Percentiles rank a stretch among this genome's conserved stretches.
Evolutionary conservation across 2,888 invertebrate species (phyloP).

Genomic region (Nasonovia ribisnigri): DNA sequence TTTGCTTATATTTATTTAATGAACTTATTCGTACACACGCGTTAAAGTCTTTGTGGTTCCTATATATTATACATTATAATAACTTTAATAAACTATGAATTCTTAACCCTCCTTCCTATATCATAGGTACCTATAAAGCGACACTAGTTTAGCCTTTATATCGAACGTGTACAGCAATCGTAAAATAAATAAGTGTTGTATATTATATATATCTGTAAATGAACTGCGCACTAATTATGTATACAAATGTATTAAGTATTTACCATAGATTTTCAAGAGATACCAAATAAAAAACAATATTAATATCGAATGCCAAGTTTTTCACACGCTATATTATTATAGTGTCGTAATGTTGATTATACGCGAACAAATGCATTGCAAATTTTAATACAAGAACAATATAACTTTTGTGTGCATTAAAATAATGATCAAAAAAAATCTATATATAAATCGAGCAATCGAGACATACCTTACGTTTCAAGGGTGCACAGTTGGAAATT

Average conservation of each 20-base stretch:
- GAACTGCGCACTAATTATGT: neutral
- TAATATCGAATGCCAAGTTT: neutral
- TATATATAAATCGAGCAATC: constrained; percentile 9
- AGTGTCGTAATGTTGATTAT: neutral
- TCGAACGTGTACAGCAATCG: neutral
- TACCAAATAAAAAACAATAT: neutral
- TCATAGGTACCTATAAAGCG: neutral
- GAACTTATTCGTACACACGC: neutral
- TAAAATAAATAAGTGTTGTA: neutral
- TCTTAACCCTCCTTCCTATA: neutral
- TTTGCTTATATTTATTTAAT: neutral
- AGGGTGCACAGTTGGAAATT: constrained; percentile 45
- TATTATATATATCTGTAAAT: neutral
- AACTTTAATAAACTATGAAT: neutral
- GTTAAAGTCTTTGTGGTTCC: neutral
- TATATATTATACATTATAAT: neutral
- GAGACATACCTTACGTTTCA: constrained; percentile 31
- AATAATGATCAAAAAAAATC: neutral
- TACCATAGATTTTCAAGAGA: neutral
- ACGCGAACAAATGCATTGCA: neutral
- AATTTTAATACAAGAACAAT: neutral
- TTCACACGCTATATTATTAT: neutral
- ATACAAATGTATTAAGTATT: neutral
- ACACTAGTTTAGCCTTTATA: neutral
- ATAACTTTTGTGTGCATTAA: neutral